Conservation (phyloP, 2,113 vertebrate species). For the Ramphastos sulfuratus region DNA sequence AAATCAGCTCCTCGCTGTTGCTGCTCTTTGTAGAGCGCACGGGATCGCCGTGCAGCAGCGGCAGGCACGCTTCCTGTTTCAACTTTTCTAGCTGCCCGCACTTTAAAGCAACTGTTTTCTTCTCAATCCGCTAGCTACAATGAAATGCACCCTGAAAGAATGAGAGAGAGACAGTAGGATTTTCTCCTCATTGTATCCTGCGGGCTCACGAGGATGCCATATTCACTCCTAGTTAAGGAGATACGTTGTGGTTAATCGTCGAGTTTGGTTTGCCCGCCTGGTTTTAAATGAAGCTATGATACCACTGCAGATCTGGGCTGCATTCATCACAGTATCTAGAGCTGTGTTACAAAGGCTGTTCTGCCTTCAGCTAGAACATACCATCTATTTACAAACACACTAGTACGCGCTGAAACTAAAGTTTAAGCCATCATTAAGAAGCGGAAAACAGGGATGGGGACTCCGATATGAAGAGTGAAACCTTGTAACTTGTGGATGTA, state of each 20-base stretch:
- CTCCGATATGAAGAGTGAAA: background rate
- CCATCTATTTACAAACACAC: background rate
- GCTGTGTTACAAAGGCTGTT: background rate
- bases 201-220: background rate
- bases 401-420: background rate
- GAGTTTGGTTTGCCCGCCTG: accelerated
- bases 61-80: conserved; percentile 49
- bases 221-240: background rate
- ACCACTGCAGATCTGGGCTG: background rate
- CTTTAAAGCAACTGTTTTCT: background rate
- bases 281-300: background rate
- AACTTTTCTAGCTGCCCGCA: background rate
- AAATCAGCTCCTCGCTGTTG: background rate
- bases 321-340: background rate
- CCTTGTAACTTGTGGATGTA: accelerated
- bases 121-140: background rate
- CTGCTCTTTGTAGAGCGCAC: background rate
- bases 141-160: background rate
- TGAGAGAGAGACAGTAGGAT: background rate
- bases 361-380: background rate
- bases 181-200: accelerated
- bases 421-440: background rate
- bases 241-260: accelerated
- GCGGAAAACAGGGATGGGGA: background rate
- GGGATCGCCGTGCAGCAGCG: background rate